phyloP scores from a whole-genome alignment of 2,888 invertebrate genomes.

The Lamellibrachia columna region DNA sequence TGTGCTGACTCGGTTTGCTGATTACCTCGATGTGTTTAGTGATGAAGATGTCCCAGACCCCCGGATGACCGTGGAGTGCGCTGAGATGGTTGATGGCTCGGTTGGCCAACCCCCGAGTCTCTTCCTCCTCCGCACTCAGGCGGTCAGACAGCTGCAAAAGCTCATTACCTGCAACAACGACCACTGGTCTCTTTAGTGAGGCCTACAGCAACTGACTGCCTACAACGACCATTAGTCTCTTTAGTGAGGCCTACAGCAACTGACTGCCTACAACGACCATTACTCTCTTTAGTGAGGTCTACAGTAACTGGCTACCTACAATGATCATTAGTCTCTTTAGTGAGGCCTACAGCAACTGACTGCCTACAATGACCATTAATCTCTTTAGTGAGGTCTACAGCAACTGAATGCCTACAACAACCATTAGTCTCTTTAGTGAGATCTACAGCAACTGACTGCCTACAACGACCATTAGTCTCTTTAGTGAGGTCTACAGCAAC shows the following conservation, averaged over 20 bases:
- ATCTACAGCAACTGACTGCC: background rate
- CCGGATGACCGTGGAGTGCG: conserved; percentile 25
- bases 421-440: background rate
- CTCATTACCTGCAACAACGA: background rate
- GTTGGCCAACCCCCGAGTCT: background rate
- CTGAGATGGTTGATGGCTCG: conserved; percentile 17
- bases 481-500: background rate
- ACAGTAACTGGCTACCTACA: too few species aligned
- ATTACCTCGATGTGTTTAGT: conserved; percentile 50
- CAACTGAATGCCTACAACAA: background rate
- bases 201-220: background rate
- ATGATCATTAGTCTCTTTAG: too few species aligned
- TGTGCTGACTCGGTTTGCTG: conserved; percentile 47
- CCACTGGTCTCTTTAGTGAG: background rate
- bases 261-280: background rate
- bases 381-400: background rate
- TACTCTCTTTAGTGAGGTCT: background rate
- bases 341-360: too few species aligned
- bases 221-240: background rate
- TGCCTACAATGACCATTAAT: too few species aligned
- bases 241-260: background rate
- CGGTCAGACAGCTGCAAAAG: conserved; percentile 1
- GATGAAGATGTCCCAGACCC: conserved; percentile 54
- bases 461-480: background rate
- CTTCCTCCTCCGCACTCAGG: background rate